Base-by-base conservation (phyloP, 2,888 invertebrate species). In the Petrolisthes cinctipes region DNA sequence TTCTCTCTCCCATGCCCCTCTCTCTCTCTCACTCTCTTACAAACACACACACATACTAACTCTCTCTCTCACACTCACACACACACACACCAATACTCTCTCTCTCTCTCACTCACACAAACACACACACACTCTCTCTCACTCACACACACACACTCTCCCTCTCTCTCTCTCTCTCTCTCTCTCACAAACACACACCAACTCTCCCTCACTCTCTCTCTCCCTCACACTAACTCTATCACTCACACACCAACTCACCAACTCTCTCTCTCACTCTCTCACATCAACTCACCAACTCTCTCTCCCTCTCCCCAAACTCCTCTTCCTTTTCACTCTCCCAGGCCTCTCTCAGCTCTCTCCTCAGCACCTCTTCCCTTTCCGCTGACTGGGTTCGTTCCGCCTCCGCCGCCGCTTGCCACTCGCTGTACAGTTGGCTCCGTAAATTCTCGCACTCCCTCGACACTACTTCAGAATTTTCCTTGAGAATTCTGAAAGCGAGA, bases 111-210 rank as follows among this genome's bases (percentile, higher is more conserved):
- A n/a, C n/a, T n/a, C n/a, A n/a, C n/a, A n/a, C n/a, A n/a, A n/a
- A n/a, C n/a, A n/a, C n/a, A n/a, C n/a, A n/a, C n/a, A n/a, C n/a
- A n/a, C n/a, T n/a, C n/a, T n/a, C n/a, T n/a, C n/a, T n/a, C n/a
- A n/a, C n/a, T n/a, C n/a, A n/a, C n/a, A n/a, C n/a, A n/a, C n/a
- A n/a, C 73, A n/a, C 5, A 14, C 73, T 73, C 11, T 73, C 73
- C n/a, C n/a, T 73, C 20, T 73, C 11, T n/a, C n/a, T 73, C 73
- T 73, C 73, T 73, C n/a, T 73, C 73, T 73, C n/a, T 73, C 73
- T 73, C 73, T 73, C 11, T n/a, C 73, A 14, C 11, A 14, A 5
- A 14, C 11, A 14, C 11, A 5, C 11, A 14, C 11, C n/a, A n/a
- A 14, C 11, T 14, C 11, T 73, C 5, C n/a, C 11, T 73, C 11